Evolutionary conservation across 2,888 invertebrate genomes (phyloP).

Genomic region (Catonia carolina): DNA sequence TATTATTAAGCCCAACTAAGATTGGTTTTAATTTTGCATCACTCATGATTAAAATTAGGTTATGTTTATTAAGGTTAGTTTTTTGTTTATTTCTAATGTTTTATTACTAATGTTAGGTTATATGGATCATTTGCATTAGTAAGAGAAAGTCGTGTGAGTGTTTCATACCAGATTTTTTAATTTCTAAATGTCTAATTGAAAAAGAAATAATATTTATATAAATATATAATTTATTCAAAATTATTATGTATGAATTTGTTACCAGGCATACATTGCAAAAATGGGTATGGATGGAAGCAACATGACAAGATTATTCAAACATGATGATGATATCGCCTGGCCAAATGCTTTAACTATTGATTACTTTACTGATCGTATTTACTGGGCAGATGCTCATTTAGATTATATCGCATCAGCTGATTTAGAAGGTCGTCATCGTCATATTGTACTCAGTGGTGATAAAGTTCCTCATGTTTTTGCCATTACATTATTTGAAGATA

Average conservation of each 20-base stretch:
- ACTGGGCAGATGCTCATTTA: constrained; percentile 97
- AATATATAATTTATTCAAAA: no score
- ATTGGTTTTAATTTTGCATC: no score
- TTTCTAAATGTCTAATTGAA: not conserved
- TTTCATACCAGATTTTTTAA: not conserved
- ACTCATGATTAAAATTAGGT: no score
- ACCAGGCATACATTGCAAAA: constrained; percentile 89
- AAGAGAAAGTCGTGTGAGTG: no score
- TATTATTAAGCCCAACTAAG: no score
- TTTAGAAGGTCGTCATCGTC: constrained; percentile 82
- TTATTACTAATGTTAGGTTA: no score
- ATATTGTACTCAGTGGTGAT: constrained; percentile 69
- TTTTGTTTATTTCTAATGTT: no score
- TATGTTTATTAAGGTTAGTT: no score
- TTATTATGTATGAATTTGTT: not conserved
- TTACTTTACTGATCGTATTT: constrained; percentile 89
- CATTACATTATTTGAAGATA: constrained; percentile 87
- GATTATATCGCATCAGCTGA: constrained; percentile 95
- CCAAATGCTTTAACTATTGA: constrained; percentile 96
- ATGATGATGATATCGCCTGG: constrained; percentile 96
- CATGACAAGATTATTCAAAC: constrained; percentile 78
- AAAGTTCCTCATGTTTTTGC: constrained; percentile 94
- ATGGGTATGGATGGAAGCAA: constrained; percentile 96
- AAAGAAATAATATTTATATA: not conserved
- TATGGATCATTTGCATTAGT: no score